A percentile compares a stretch with the other conserved stretches of the same genome.
Conservation (phyloP, 2,888 invertebrate species). For the Sialis lutaria region DNA sequence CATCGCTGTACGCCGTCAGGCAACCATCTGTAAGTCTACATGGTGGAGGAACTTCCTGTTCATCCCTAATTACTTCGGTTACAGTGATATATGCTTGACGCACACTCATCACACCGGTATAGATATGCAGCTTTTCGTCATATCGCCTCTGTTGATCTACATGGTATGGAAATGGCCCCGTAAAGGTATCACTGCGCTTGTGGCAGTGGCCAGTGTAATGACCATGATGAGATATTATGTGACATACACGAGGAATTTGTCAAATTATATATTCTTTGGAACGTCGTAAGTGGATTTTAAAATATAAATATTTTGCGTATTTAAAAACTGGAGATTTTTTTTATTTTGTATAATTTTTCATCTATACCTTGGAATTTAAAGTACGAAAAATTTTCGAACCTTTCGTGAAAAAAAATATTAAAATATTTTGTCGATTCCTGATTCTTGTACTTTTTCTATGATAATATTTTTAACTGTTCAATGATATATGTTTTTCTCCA, state of each 20-base stretch:
- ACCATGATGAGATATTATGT: constrained; percentile 42
- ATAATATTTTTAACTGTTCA: no score
- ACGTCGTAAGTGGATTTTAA: constrained; percentile 36
- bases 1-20: constrained; percentile 45
- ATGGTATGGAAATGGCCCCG: constrained; percentile 42
- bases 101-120: constrained; percentile 57
- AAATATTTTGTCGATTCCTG: no score
- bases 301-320: not conserved
- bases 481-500: no score
- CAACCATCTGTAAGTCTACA: constrained; percentile 44
- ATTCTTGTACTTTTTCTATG: no score
- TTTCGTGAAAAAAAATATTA: no score
- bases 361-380: no score
- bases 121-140: constrained; percentile 46
- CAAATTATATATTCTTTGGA: constrained; percentile 50
- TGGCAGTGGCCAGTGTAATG: constrained; percentile 30
- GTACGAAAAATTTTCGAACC: no score
- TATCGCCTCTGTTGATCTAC: constrained; percentile 40
- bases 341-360: no score
- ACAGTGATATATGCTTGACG: constrained; percentile 52
- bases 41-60: constrained; percentile 57
- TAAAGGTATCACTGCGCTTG: constrained; percentile 28
- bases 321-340: no score
- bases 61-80: constrained; percentile 55
- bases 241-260: constrained; percentile 37